These are phyloP conservation scores for Microctenopoma lineatum DNA, from an alignment of 2,797 vertebrate species.

Conservation along the genomic window DNA sequence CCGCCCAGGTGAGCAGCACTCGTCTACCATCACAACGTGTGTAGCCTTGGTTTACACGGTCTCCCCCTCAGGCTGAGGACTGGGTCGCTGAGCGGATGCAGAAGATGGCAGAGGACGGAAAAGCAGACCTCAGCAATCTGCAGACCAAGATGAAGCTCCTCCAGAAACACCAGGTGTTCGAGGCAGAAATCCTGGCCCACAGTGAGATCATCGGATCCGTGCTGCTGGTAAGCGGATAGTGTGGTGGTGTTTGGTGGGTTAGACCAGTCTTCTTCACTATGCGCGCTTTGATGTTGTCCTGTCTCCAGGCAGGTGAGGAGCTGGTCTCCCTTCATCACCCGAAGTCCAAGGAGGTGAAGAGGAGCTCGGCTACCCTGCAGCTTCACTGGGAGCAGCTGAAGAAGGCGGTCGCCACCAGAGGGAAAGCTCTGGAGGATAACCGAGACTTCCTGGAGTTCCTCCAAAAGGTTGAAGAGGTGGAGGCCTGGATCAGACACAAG, in stretches of 20 bases:
- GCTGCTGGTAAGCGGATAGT: conserved; percentile 68
- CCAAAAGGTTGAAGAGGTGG: conserved; percentile 89
- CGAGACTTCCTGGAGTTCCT: conserved; percentile 90
- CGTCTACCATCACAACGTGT: too few species aligned
- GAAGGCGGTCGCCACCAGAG: conserved; percentile 77
- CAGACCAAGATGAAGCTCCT: conserved; percentile 87
- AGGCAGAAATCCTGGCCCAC: conserved; percentile 90
- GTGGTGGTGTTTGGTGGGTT: too few species aligned
- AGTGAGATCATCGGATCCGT: conserved; percentile 83
- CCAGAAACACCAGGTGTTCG: conserved; percentile 91
- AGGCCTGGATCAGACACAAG: conserved; percentile 93
- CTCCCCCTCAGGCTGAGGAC: conserved; percentile 81
- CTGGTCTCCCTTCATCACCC: conserved; percentile 81
- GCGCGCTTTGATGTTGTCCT: not conserved
- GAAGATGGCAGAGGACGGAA: conserved; percentile 83
- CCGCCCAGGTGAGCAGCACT: conserved; percentile 81
- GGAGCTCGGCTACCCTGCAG: conserved; percentile 70
- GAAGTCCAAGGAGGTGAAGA: conserved; percentile 78
- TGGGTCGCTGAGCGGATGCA: conserved; percentile 89
- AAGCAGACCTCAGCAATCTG: conserved; percentile 82
- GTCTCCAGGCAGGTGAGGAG: conserved; percentile 82
- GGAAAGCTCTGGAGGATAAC: conserved; percentile 87
- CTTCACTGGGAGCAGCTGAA: conserved; percentile 87
- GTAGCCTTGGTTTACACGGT: too few species aligned
- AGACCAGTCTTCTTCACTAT: too few species aligned